Conservation (phyloP, 1,140 invertebrate species). For the Cherax destructor region DNA sequence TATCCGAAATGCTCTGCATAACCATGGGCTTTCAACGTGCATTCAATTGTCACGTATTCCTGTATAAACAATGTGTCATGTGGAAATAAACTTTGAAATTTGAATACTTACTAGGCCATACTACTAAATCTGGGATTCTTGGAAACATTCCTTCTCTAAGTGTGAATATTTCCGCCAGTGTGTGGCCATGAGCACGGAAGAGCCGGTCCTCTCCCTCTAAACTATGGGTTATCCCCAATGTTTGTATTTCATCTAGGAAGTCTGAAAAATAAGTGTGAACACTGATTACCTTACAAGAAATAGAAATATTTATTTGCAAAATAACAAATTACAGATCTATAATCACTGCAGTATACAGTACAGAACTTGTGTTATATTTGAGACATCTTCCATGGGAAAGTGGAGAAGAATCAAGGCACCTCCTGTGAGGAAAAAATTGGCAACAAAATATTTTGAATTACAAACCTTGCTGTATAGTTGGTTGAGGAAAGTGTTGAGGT, state of each 20-base stretch:
- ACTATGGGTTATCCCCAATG: conserved; percentile 83
- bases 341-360: too few species aligned
- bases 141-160: conserved; percentile 84
- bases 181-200: conserved; percentile 95
- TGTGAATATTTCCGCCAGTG: conserved; percentile 90
- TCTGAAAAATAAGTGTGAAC: conserved; percentile 73
- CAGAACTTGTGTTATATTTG: too few species aligned
- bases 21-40: too few species aligned
- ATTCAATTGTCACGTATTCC: too few species aligned
- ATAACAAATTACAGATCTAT: too few species aligned
- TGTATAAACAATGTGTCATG: too few species aligned
- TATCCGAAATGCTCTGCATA: too few species aligned
- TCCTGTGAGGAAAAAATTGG: too few species aligned
- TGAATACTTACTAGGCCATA: conserved; percentile 84
- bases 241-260: conserved; percentile 81
- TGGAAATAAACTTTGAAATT: too few species aligned
- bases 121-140: conserved; percentile 93
- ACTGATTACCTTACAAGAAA: neutral
- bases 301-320: too few species aligned
- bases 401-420: neutral
- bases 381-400: neutral
- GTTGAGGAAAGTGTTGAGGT: conserved; percentile 42
- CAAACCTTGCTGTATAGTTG: conserved; percentile 37
- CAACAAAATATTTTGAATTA: too few species aligned
- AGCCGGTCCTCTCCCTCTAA: conserved; percentile 88